Evolutionary conservation across 2,888 invertebrate genomes (phyloP).

Genomic region (Aphidoletes aphidimyza): DNA sequence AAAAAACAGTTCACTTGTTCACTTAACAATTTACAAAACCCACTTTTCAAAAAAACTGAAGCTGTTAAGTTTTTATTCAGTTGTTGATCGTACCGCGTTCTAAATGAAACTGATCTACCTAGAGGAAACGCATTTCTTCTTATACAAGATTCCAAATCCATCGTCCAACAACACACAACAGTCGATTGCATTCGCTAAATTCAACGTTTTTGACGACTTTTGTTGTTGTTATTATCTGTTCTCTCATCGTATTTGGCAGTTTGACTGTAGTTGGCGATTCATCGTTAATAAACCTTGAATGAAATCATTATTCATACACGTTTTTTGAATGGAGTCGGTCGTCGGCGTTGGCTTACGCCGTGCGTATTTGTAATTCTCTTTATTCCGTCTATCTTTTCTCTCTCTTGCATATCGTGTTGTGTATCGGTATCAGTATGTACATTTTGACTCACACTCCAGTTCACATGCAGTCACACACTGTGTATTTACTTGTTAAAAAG

Average conservation of each 20-base stretch:
- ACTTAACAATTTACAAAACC: not conserved
- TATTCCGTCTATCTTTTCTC: too few relatives aligned
- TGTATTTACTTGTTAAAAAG: not conserved
- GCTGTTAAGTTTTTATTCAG: not conserved
- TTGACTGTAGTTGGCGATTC: too few relatives aligned
- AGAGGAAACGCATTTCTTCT: slow-evolving; percentile 37
- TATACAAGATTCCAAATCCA: not conserved
- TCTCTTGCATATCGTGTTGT: not conserved
- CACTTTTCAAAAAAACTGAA: not conserved
- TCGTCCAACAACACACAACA: not conserved
- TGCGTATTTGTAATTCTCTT: too few relatives aligned
- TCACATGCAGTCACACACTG: not conserved
- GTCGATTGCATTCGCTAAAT: slow-evolving; percentile 14
- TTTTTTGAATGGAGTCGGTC: not conserved
- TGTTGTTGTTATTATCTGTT: not conserved
- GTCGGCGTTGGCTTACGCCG: not conserved
- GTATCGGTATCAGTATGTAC: too few relatives aligned
- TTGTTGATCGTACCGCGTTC: not conserved
- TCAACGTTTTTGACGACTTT: slow-evolving; percentile 2
- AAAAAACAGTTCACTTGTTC: not conserved
- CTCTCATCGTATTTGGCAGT: too few relatives aligned
- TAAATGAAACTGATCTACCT: slow-evolving; percentile 9
- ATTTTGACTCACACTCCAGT: slow-evolving; percentile 37
- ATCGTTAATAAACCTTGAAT: slow-evolving; percentile 53
- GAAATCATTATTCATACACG: slow-evolving; percentile 26